These are phyloP conservation scores for Leucosticte australis DNA, from an alignment of 2,113 vertebrate species.

Conservation along the genomic window DNA sequence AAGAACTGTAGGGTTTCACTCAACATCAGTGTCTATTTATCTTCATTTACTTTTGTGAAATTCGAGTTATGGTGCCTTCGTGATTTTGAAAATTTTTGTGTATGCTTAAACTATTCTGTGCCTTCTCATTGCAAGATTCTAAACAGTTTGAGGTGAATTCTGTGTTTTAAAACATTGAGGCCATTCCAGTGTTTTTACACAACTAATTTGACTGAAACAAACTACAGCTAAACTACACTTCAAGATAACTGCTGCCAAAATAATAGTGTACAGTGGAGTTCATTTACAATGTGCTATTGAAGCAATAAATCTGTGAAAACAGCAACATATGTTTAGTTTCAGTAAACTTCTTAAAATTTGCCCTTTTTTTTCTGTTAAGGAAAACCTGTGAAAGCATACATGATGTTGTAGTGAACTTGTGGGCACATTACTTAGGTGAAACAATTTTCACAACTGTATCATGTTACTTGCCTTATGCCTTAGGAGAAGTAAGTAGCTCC, in stretches of 20 bases:
- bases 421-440: neutral
- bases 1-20: neutral
- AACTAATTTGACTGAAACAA: neutral
- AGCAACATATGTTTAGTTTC: neutral
- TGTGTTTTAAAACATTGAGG: neutral
- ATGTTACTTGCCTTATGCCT: neutral
- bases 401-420: neutral
- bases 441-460: neutral
- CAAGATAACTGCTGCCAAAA: neutral
- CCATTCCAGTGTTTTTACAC: neutral
- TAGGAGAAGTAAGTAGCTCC: neutral
- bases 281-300: constrained; percentile 16
- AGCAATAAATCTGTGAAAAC: constrained; percentile 21
- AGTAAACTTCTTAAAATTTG: neutral
- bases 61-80: neutral
- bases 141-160: neutral
- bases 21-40: neutral
- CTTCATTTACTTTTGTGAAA: neutral
- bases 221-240: neutral
- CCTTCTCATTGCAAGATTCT: neutral
- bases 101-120: neutral
- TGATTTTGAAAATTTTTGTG: neutral
- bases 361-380: neutral
- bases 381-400: neutral
- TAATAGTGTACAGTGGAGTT: neutral